Evolutionary conservation across 2,113 vertebrate genomes (phyloP), one percentile per base, ranked within the genome.

Genomic region (Sander vitreus): DNA sequence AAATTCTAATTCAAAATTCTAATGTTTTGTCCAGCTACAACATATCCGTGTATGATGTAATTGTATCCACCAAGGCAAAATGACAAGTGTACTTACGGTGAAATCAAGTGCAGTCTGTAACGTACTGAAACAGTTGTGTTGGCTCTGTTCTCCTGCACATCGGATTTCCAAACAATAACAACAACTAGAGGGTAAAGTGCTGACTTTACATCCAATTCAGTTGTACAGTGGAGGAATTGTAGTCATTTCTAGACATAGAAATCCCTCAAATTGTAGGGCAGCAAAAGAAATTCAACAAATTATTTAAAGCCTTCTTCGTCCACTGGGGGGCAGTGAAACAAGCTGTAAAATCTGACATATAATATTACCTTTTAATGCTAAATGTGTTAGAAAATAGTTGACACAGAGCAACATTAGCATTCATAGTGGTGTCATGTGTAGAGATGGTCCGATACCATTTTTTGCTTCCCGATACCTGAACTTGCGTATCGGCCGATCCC

Each of bases 61-160:
- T 39, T 70, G 18, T 39, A 59, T 62, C 11, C 36, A 63, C 50
- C 47, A 47, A 19, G 45, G 23, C 53, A 72, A 51, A 59, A 72
- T 58, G 60, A 72, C 27, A 16, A 70, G 4, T 23, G 21, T 16
- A 55, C 4, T 39, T 39, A 8, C 25, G 13, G 14, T 54, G 5
- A 36, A 54, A 36, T n/a, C 21, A 33, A 54, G 13, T 18, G 43
- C 5, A 59, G 57, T 59, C 57, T 8, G 47, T 19, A 21, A 67
- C 10, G 2, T 67, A 67, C 2, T 48, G 23, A 30, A 10, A 27
- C 7, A 66, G 27, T 19, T 25, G 75, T 58, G 43, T 25, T 65
- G 12, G 36, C 15, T 43, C 67, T 23, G 65, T 36, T 1, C 30
- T 70, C 51, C 23, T 10, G n/a, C n/a, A 47, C 7, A 13, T 47